Percentiles rank a stretch among this genome's conserved stretches.
Evolutionary conservation across 2,797 vertebrate species (phyloP).

Genomic region (Sciurus vulgaris): DNA sequence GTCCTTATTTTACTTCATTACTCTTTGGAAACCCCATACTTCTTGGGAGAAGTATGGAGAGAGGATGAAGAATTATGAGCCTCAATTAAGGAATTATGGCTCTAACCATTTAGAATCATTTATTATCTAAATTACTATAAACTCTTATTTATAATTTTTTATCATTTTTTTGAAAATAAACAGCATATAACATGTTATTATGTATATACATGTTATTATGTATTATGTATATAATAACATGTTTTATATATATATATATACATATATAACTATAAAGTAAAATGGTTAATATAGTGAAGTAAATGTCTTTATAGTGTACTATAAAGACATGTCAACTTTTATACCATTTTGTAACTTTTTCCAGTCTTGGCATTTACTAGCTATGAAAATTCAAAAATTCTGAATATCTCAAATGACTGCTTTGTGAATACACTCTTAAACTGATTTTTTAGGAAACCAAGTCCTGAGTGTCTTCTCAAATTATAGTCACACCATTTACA

Average conservation of each 20-base stretch:
- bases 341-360: neutral
- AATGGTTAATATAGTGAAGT: neutral
- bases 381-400: neutral
- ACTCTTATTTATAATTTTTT: neutral
- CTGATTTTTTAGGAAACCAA: neutral
- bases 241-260: too few species aligned
- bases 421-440: neutral
- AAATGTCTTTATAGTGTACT: neutral
- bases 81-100: too few species aligned
- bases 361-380: neutral
- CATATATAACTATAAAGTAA: neutral
- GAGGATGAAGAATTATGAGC: neutral
- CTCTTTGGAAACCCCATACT: neutral
- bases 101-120: neutral
- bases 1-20: constrained; percentile 21
- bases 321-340: neutral
- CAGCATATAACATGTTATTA: neutral
- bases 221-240: neutral
- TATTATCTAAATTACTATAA: neutral
- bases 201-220: too few species aligned
- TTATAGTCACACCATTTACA: neutral
- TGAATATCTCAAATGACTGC: neutral
- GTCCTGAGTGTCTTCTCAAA: neutral
- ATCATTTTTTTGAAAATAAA: neutral
- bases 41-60: neutral